Conservation (phyloP, 1,140 invertebrate species). For the Sitobion miscanthi region DNA sequence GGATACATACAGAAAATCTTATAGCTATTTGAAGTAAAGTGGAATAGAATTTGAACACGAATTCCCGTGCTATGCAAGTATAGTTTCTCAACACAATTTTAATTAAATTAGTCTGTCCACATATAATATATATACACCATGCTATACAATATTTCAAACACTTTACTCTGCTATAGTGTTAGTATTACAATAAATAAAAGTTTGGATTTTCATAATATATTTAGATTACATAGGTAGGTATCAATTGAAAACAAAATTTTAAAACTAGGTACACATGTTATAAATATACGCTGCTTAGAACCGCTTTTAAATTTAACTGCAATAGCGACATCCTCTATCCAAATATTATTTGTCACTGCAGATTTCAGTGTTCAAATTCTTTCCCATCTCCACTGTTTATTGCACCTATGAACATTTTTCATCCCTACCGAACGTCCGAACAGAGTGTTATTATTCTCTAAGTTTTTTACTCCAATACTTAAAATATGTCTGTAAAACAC, state of each 20-base stretch:
- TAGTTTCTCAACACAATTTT: too few species aligned
- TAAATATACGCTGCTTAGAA: neutral
- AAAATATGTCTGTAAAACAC: conserved; percentile 3
- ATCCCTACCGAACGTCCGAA: neutral
- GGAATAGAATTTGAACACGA: too few species aligned
- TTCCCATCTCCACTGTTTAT: neutral
- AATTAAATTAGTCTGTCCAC: too few species aligned
- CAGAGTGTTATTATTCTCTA: neutral
- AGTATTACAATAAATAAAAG: neutral
- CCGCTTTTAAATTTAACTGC: too few species aligned
- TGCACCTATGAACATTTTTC: neutral
- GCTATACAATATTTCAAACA: neutral
- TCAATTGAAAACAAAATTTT: neutral
- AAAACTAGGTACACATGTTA: neutral
- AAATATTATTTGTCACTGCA: neutral
- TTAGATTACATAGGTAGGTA: too few species aligned
- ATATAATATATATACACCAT: too few species aligned
- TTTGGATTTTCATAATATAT: neutral
- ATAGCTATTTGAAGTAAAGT: too few species aligned
- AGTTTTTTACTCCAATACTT: neutral
- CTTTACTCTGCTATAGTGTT: neutral
- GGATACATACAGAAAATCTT: too few species aligned
- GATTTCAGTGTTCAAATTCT: neutral
- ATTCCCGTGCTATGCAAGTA: too few species aligned
- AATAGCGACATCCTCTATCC: neutral